A percentile compares a stretch with the other conserved stretches of the same genome.
phyloP scores from a whole-genome alignment of 64 coral and sea anemone species.

The Acropora yongei region DNA sequence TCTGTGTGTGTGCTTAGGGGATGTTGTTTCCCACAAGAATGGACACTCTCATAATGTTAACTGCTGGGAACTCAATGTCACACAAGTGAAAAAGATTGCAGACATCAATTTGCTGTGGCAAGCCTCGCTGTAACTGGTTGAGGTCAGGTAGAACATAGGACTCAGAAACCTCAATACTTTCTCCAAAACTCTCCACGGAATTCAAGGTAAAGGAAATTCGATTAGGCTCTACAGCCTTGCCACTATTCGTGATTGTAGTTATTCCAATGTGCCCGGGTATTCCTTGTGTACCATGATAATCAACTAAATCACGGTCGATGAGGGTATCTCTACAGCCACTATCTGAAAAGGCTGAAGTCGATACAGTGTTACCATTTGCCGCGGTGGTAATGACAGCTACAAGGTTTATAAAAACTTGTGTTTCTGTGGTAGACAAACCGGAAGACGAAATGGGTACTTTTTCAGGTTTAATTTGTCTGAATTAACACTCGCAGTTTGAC shows the following conservation, averaged over 20 bases:
- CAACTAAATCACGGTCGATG: slow-evolving; percentile 35
- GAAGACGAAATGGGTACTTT: slow-evolving; percentile 22
- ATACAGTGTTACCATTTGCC: slow-evolving; percentile 17
- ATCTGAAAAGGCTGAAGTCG: slow-evolving; percentile 70
- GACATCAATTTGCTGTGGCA: slow-evolving; percentile 50
- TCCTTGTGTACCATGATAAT: slow-evolving; percentile 28
- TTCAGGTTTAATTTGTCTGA: slow-evolving; percentile 6
- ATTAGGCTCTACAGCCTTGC: slow-evolving; percentile 34
- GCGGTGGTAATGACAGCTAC: slow-evolving; percentile 58
- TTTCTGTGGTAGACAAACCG: slow-evolving; percentile 3
- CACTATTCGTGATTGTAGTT: slow-evolving; percentile 51
- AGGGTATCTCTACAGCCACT: slow-evolving; percentile 75
- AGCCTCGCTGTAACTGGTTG: slow-evolving; percentile 18
- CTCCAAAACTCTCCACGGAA: slow-evolving; percentile 33
- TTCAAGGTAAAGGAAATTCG: slow-evolving; percentile 47
- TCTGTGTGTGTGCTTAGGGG: slow-evolving; percentile 55
- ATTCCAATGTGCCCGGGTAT: slow-evolving; percentile 30
- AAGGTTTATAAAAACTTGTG: slow-evolving; percentile 48
- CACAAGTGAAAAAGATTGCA: not conserved
- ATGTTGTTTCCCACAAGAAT: slow-evolving; percentile 70
- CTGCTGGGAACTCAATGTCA: slow-evolving; percentile 54
- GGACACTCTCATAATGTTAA: slow-evolving; percentile 56
- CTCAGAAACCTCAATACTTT: slow-evolving; percentile 40
- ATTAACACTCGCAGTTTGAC: not conserved
- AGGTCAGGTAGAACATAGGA: slow-evolving; percentile 51